These are phyloP conservation scores for Trachelipus rathkii DNA, from an alignment of 1,140 invertebrate genomes.

Conservation along the genomic window DNA sequence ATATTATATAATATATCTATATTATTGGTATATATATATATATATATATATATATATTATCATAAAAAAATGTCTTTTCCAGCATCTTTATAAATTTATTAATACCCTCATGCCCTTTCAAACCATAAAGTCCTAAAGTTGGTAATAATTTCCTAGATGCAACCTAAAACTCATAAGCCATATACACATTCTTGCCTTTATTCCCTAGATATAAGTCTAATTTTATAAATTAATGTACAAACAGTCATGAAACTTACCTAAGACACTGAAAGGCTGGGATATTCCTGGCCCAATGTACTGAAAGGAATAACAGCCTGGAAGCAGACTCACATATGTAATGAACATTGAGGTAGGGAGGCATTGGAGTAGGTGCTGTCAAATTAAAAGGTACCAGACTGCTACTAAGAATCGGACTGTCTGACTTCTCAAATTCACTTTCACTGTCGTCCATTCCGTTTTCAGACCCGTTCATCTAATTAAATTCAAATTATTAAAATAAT, in stretches of 20 bases:
- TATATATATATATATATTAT: no score
- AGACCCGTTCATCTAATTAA: neutral
- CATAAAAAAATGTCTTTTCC: no score
- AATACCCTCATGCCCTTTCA: no score
- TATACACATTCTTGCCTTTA: no score
- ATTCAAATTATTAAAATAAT: no score
- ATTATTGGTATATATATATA: no score
- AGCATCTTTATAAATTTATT: no score
- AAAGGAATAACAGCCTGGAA: slow-evolving; percentile 78
- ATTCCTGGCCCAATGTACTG: slow-evolving; percentile 81
- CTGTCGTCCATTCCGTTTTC: slow-evolving; percentile 27
- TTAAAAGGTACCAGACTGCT: slow-evolving; percentile 69
- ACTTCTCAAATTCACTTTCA: slow-evolving; percentile 50
- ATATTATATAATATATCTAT: no score
- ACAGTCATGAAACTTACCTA: slow-evolving; percentile 54
- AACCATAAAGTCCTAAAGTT: no score
- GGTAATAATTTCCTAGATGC: no score
- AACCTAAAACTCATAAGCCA: no score
- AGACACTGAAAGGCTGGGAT: slow-evolving; percentile 76
- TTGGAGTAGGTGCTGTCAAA: slow-evolving; percentile 73
- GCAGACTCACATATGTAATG: slow-evolving; percentile 90
- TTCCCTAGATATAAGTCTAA: no score
- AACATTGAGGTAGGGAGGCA: slow-evolving; percentile 74
- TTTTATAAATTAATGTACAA: neutral
- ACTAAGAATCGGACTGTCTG: slow-evolving; percentile 61